Percentiles rank a stretch among this genome's conserved stretches.
phyloP scores from a whole-genome alignment of 2,888 invertebrate species.

The Xanthia icteritia region DNA sequence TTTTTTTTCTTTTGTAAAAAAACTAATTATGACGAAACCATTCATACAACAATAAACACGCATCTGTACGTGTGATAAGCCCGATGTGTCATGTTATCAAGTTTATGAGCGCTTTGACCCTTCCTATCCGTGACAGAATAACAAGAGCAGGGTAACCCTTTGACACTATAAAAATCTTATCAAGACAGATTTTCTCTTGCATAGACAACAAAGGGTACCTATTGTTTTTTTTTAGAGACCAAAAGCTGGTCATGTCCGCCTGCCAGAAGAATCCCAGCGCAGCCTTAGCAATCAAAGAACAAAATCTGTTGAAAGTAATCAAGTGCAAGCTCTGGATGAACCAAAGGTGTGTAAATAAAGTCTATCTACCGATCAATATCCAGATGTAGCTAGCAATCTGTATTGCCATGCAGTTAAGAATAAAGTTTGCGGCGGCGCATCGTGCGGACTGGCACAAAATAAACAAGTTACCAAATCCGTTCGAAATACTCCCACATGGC shows the following conservation, averaged over 20 bases:
- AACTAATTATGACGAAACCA: conserved; percentile 13
- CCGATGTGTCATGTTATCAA: conserved; percentile 44
- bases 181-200: conserved; percentile 34
- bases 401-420: conserved; percentile 30
- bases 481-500: conserved; percentile 61
- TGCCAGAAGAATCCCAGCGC: neutral
- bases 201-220: conserved; percentile 33
- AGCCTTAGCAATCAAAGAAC: neutral
- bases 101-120: conserved; percentile 56
- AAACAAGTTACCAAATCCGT: conserved; percentile 70
- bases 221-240: neutral
- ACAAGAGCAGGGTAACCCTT: conserved; percentile 31
- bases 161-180: conserved; percentile 45
- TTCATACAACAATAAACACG: conserved; percentile 16
- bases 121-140: conserved; percentile 21
- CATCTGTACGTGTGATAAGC: conserved; percentile 48
- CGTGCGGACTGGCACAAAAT: conserved; percentile 53
- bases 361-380: neutral
- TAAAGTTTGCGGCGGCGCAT: conserved; percentile 56
- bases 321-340: neutral
- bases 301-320: neutral
- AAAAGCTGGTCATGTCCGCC: neutral
- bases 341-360: neutral
- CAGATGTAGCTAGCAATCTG: conserved; percentile 3
- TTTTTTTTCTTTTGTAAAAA: too few species aligned